Evolutionary conservation across 2,888 invertebrate genomes (phyloP).

Genomic region (Scelioninae gen. 1): DNA sequence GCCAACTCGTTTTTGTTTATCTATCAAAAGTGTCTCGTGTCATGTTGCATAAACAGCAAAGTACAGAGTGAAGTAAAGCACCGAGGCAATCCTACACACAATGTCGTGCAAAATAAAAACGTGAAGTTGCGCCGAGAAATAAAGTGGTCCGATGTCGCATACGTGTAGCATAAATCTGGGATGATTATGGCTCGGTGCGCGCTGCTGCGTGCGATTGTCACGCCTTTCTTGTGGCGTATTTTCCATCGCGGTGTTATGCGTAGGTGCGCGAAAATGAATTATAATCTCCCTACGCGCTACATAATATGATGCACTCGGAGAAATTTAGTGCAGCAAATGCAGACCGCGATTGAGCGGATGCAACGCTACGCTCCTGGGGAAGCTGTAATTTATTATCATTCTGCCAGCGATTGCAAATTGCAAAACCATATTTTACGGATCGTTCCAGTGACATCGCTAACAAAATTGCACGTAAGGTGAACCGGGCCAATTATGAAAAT

Average conservation of each 20-base stretch:
- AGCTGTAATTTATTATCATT: constrained; percentile 51
- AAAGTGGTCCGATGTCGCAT: constrained; percentile 45
- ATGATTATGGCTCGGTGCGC: constrained; percentile 45
- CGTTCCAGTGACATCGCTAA: constrained; percentile 16
- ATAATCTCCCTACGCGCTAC: constrained; percentile 29
- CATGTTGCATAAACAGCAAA: neutral
- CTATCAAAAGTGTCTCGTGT: constrained; percentile 32
- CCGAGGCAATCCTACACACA: constrained; percentile 1
- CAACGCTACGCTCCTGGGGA: constrained; percentile 38
- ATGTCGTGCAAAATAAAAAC: constrained; percentile 15
- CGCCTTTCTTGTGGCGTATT: constrained; percentile 62
- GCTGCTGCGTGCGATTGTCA: constrained; percentile 62
- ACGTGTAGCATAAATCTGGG: constrained; percentile 32
- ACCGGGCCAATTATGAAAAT: constrained; percentile 38
- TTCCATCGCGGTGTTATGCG: constrained; percentile 52
- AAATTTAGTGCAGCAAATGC: constrained; percentile 46
- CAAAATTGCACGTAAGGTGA: constrained; percentile 33
- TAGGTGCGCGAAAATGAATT: constrained; percentile 66
- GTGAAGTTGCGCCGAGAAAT: constrained; percentile 11
- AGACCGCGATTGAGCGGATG: constrained; percentile 41
- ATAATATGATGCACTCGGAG: constrained; percentile 58
- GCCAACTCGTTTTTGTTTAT: constrained; percentile 24
- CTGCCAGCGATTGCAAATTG: constrained; percentile 50
- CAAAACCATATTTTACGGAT: constrained; percentile 50
- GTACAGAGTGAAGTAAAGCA: neutral